Percentiles rank a stretch among this genome's conserved stretches.
Conservation (phyloP, 2,113 vertebrate genomes). For the Dicrurus megarhynchus region DNA sequence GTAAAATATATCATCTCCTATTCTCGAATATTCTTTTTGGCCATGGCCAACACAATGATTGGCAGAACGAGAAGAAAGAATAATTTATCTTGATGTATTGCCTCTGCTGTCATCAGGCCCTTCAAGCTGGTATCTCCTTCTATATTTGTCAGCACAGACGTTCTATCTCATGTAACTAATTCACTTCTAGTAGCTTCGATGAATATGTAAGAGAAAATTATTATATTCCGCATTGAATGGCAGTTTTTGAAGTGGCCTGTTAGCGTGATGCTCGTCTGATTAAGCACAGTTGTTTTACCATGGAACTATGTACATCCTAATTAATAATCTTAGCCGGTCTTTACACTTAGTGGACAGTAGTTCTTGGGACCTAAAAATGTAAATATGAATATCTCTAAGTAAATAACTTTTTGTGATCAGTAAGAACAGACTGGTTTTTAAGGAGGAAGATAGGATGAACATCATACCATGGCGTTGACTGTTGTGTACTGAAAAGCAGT, state of each 20-base stretch:
- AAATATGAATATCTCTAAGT: not conserved
- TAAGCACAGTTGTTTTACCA: not conserved
- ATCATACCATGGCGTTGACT: not conserved
- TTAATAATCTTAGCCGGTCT: not conserved
- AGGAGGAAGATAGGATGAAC: not conserved
- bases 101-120: not conserved
- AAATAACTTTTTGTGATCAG: not conserved
- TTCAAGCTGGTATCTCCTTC: not conserved
- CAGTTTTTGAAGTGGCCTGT: not conserved
- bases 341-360: not conserved
- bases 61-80: not conserved
- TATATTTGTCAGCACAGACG: not conserved
- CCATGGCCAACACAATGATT: not conserved
- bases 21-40: not conserved
- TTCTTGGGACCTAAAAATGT: not conserved
- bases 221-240: not conserved
- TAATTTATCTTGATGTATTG: not conserved
- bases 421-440: not conserved
- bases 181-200: not conserved
- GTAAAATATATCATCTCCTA: not conserved
- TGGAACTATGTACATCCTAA: not conserved
- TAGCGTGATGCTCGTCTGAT: not conserved
- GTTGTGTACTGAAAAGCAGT: not conserved
- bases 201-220: slow-evolving; percentile 7
- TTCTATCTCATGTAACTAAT: not conserved